Conservation (phyloP, 1,140 invertebrate genomes). For the Bombus breviceps region DNA sequence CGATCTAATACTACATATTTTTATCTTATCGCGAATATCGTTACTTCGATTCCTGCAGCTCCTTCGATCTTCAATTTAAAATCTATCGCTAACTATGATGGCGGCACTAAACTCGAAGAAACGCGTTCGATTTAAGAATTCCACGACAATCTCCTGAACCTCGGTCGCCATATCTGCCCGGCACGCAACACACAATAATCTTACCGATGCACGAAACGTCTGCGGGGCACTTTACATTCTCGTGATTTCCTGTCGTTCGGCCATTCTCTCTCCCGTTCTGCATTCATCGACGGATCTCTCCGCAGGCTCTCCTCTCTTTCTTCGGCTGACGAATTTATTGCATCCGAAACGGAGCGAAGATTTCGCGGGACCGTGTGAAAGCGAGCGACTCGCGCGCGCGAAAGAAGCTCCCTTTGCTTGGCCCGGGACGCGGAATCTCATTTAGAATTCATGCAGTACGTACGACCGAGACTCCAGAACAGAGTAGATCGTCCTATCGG, state of each 20-base stretch:
- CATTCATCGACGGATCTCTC: constrained; percentile 59
- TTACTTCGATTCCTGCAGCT: background rate
- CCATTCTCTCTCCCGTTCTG: constrained; percentile 41
- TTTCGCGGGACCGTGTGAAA: constrained; percentile 66
- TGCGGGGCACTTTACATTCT: constrained; percentile 45
- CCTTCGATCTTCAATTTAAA: background rate
- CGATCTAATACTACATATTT: no score
- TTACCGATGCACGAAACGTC: constrained; percentile 28
- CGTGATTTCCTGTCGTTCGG: constrained; percentile 36
- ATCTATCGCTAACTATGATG: background rate
- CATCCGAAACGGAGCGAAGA: constrained; percentile 74
- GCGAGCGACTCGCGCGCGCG: constrained; percentile 23
- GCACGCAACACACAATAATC: constrained; percentile 29
- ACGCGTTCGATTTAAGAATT: constrained; percentile 1
- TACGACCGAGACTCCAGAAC: constrained; percentile 55
- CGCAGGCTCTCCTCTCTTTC: constrained; percentile 35
- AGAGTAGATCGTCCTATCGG: constrained; percentile 54
- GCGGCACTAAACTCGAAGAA: background rate
- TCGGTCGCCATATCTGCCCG: background rate
- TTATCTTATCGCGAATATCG: background rate
- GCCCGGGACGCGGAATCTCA: constrained; percentile 59
- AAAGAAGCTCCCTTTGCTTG: constrained; percentile 18
- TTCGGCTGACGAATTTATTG: constrained; percentile 78
- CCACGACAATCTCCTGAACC: background rate
- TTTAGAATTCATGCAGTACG: constrained; percentile 77